phyloP scores from a whole-genome alignment of 2,113 vertebrate genomes.

The Neodon shergylaensis region DNA sequence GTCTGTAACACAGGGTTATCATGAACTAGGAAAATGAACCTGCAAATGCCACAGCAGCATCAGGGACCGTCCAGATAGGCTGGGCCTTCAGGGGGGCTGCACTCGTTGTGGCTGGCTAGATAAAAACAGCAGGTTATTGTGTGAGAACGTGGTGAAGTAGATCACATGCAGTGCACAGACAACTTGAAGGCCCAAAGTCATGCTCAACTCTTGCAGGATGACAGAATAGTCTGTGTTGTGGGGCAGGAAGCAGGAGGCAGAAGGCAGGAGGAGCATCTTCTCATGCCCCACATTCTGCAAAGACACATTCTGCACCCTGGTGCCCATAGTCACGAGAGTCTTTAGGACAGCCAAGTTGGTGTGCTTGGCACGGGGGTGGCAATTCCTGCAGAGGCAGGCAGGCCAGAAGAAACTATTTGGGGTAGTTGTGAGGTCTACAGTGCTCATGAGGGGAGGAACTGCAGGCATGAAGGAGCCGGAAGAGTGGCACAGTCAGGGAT shows the following conservation, averaged over 20 bases:
- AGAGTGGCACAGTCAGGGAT: not conserved
- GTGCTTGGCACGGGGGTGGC: too few relatives aligned
- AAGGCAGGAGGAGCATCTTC: not conserved
- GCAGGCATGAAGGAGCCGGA: not conserved
- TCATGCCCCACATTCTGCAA: not conserved
- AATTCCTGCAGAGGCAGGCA: not conserved
- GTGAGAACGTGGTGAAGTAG: not conserved
- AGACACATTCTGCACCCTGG: not conserved
- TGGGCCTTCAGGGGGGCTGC: not conserved
- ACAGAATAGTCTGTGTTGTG: not conserved
- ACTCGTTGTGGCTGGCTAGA: not conserved
- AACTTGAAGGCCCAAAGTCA: not conserved
- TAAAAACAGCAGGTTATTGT: not conserved
- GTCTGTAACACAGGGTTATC: not conserved
- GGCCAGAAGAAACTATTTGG: not conserved
- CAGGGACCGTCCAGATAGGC: not conserved
- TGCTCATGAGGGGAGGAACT: not conserved
- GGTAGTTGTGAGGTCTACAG: not conserved
- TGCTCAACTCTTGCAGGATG: not conserved
- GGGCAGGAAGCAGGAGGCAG: not conserved
- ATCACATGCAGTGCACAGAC: not conserved
- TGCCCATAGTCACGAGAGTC: not conserved
- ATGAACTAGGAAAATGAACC: not conserved
- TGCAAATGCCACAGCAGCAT: not conserved
- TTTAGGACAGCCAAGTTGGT: not conserved